phyloP scores from a whole-genome alignment of 2,797 vertebrate species.

The Mallotus villosus region DNA sequence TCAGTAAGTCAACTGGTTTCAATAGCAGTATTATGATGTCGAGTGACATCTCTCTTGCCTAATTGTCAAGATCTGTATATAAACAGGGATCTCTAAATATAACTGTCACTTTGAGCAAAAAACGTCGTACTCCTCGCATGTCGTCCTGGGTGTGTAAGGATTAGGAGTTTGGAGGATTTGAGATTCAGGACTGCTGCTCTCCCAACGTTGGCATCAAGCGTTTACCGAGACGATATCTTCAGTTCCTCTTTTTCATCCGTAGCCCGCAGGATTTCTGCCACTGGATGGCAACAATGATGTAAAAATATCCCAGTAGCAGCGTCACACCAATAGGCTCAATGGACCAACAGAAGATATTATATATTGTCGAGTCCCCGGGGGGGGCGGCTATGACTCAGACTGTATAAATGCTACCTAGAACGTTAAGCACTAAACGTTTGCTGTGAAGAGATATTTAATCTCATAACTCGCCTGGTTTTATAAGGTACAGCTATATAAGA shows the following conservation, averaged over 20 bases:
- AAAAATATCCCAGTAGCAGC: slow-evolving; percentile 40
- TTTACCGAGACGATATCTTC: neutral
- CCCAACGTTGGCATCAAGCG: too few relatives aligned
- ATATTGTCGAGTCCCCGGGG: neutral
- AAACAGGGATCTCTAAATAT: too few relatives aligned
- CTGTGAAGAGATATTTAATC: neutral
- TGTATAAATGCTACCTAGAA: neutral
- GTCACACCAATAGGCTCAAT: slow-evolving; percentile 34
- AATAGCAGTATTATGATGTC: too few relatives aligned
- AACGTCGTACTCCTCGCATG: too few relatives aligned
- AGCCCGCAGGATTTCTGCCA: slow-evolving; percentile 32
- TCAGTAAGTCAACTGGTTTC: too few relatives aligned
- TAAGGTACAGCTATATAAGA: neutral
- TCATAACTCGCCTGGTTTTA: neutral
- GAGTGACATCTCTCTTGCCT: too few relatives aligned
- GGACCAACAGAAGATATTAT: neutral
- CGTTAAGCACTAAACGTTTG: neutral
- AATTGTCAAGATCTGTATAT: too few relatives aligned
- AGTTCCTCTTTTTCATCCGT: slow-evolving; percentile 13
- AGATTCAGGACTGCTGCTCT: too few relatives aligned
- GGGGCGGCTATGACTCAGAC: neutral
- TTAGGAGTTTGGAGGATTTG: too few relatives aligned
- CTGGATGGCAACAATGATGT: slow-evolving; percentile 54
- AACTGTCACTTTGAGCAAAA: too few relatives aligned
- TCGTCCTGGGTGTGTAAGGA: too few relatives aligned